Evolutionary conservation across 2,888 invertebrate genomes (phyloP).

Genomic region (Philaethria dido): DNA sequence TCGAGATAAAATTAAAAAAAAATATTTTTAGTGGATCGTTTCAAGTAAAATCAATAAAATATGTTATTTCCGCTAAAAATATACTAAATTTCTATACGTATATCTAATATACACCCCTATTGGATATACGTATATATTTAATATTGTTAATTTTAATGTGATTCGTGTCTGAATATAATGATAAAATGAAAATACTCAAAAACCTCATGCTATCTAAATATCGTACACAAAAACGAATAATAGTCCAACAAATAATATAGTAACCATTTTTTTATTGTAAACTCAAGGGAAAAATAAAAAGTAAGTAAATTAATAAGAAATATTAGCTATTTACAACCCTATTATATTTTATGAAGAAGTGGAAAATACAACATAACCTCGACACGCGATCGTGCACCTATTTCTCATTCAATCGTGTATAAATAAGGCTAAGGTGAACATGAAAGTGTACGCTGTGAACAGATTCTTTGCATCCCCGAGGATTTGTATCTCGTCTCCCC

Average conservation of each 20-base stretch:
- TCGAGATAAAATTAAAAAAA: not conserved
- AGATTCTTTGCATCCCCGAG: slow-evolving; percentile 70
- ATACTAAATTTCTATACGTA: no score
- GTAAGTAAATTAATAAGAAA: not conserved
- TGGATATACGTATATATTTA: no score
- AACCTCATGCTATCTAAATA: not conserved
- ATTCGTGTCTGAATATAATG: no score
- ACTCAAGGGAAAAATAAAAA: not conserved
- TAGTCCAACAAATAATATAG: no score
- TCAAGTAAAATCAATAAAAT: not conserved
- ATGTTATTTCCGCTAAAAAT: no score
- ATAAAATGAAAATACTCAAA: no score
- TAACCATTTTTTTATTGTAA: no score
- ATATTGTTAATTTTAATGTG: no score
- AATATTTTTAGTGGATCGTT: no score
- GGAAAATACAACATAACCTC: slow-evolving; percentile 23
- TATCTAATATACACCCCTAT: no score
- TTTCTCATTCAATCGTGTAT: slow-evolving; percentile 70
- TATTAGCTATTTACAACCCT: not conserved
- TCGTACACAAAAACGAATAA: not conserved
- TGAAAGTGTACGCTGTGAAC: slow-evolving; percentile 62
- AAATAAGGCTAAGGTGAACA: slow-evolving; percentile 67
- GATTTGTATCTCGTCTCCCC: slow-evolving; percentile 78
- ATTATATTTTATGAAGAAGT: slow-evolving; percentile 10
- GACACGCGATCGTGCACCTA: slow-evolving; percentile 54